A percentile compares a stretch with the other conserved stretches of the same genome.
Evolutionary conservation across 2,113 vertebrate genomes (phyloP).

Genomic region (Nibea coibor): DNA sequence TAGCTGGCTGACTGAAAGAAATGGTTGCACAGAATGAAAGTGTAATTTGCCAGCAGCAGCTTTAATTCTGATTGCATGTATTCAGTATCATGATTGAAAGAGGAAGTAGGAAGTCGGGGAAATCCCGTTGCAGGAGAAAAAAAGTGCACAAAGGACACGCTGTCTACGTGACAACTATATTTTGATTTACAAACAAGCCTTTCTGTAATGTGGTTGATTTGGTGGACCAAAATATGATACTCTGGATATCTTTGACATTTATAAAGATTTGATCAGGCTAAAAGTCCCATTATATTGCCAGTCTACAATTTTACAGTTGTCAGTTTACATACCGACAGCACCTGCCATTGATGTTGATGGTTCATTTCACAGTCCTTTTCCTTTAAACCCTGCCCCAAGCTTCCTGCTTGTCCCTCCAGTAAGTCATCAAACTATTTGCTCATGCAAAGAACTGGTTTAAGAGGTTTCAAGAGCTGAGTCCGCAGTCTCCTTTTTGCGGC

Average conservation of each 20-base stretch:
- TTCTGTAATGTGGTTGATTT: not conserved
- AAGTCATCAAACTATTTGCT: not conserved
- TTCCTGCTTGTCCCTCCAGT: not conserved
- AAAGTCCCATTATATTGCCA: not conserved
- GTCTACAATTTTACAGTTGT: not conserved
- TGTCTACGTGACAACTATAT: not conserved
- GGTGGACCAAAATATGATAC: too few species aligned
- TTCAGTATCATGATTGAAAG: conserved; percentile 11
- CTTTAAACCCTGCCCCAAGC: not conserved
- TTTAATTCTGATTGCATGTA: conserved; percentile 10
- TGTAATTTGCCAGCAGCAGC: not conserved
- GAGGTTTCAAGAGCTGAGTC: not conserved
- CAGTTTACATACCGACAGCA: not conserved
- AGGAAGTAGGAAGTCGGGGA: conserved; percentile 31
- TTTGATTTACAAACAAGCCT: conserved; percentile 1
- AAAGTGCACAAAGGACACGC: not conserved
- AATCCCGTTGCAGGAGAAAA: not conserved
- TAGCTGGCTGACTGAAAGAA: not conserved
- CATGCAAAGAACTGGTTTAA: not conserved
- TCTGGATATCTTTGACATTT: not conserved
- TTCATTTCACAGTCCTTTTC: conserved; percentile 11
- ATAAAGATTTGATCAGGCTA: not conserved
- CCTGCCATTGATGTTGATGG: not conserved
- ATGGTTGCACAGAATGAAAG: not conserved
- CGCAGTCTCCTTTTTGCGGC: not conserved